Base-by-base conservation (phyloP, 2,888 invertebrate species). In the Sarcophaga rosellei region DNA sequence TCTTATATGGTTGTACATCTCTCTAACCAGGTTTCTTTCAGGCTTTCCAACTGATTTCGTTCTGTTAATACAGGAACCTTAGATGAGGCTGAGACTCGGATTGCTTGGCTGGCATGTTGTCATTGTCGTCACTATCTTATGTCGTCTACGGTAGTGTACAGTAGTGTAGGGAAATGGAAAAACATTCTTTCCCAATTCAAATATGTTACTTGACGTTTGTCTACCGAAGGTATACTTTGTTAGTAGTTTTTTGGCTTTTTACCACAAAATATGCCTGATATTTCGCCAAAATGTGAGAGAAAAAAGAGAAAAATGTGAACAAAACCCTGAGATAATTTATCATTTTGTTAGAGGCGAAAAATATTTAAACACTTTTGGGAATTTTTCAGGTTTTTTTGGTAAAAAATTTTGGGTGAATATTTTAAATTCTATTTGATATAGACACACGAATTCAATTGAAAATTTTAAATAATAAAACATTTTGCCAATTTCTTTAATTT, bases 231-330 rank as follows among this genome's bases (percentile, higher is more conserved):
- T 85, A 84, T 35, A 11, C 35, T 35, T 35, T 53, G 53, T 21
- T 47, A 20, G 10, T 17, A 3, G 4, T 57, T 65, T 17, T 1
- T 77, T 59, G 59, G 57, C 65, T 20, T 63, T 21, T 62, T 21
- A 61, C 81, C 77, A 68, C 85, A 85, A 85, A 78, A 35, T 85
- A 79, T 85, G 85, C 85, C 81, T 75, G 81, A 81, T 70, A 81
- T 85, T 82, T 81, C 75, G 75, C 79, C 81, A 85, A 72, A 85
- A 35, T 8, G 10, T 35, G 0, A 10, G 1, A 6, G 35, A 35
- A 35, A 35, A 35, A 10, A 35, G 10, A 35, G 8, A 35, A 35
- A 8, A 10, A 35, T 1, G 8, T 35, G 35, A 35, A 35, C 35
- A 35, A 35, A 79, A 65, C 57, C 61, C 57, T 74, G 68, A 76